Evolutionary conservation across 2,113 vertebrate genomes (phyloP), one percentile per base, ranked within the genome.

Genomic region (Spilogale gracilis): DNA sequence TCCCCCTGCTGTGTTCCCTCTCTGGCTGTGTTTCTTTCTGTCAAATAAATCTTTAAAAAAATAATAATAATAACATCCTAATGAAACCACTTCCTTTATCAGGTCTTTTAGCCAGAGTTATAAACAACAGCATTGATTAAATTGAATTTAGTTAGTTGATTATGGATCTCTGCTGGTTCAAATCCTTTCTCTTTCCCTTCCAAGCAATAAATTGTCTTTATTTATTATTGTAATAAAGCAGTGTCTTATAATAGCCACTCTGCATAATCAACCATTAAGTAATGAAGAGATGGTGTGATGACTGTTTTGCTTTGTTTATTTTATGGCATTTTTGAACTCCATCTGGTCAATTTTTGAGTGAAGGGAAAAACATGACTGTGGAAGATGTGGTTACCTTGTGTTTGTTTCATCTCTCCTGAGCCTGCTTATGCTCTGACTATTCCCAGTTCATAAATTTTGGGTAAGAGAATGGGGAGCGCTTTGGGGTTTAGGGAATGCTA

Each of bases 31-130:
- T 38, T 38, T 38, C 38, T 38, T 38, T 38, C 38, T 38, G 38
- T 38, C 38, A 38, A 38, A 38, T 38, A 38, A 38, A 38, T 38
- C 38, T 38, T 38, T 38, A 38, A 38, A 38, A 38, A 38, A 38
- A 38, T 38, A 90, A 52, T 95, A 91, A 96, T 95, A 96, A 91
- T 96, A 95, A 94, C 88, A 96, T 79, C 76, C n/a, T n/a, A 89
- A 82, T 85, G 48, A 94, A 91, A 67, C 74, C 74, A 60, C 93
- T 91, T 98, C 78, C 83, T 96, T 96, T 89, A 89, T 82, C 94
- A 87, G 88, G 43, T 89, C 58, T 96, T 69, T 94, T 71, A 61
- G 17, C 30, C 32, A 79, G 63, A 67, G 43, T 67, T 71, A 25
- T 89, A 76, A 92, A 93, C 82, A 79, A 50, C 7, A 61, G 11